phyloP scores from a whole-genome alignment of 1,140 invertebrate species.

The Plectus sambesii region DNA sequence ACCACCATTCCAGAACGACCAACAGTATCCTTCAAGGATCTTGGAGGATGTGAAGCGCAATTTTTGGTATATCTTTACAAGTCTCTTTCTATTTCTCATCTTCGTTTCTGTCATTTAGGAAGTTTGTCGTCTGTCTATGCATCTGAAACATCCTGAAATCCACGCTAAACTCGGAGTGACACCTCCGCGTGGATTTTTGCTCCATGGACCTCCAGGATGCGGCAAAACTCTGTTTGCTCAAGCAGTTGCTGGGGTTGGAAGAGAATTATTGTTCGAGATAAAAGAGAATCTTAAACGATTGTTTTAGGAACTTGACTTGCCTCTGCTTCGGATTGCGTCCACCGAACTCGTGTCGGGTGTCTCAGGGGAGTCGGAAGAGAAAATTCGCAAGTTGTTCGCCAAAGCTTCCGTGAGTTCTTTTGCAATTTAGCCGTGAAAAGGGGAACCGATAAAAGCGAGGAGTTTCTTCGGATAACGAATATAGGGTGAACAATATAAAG shows the following conservation, averaged over 20 bases:
- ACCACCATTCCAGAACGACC: too few relatives aligned
- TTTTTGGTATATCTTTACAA: constrained; percentile 25
- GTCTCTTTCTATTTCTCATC: constrained; percentile 1
- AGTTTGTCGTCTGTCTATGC: constrained; percentile 64
- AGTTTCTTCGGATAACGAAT: too few relatives aligned
- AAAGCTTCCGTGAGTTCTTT: constrained; percentile 52
- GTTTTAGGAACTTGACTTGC: constrained; percentile 63
- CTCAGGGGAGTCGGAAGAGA: constrained; percentile 84
- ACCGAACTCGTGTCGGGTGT: constrained; percentile 83
- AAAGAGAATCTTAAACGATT: too few relatives aligned
- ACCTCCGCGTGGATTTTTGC: constrained; percentile 67
- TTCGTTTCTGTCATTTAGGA: constrained; percentile 50
- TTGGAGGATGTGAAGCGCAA: constrained; percentile 37
- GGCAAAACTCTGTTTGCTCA: constrained; percentile 80
- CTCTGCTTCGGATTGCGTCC: constrained; percentile 70
- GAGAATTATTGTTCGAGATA: too few relatives aligned
- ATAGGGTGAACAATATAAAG: too few relatives aligned
- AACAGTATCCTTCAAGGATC: constrained; percentile 30
- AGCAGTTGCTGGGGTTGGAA: constrained; percentile 75
- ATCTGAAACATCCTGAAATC: constrained; percentile 70
- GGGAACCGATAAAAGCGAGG: too few relatives aligned
- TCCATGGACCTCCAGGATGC: constrained; percentile 83
- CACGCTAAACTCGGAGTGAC: constrained; percentile 66
- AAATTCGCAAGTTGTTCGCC: constrained; percentile 78
- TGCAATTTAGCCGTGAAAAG: too few relatives aligned